Base-by-base conservation (phyloP, 2,113 vertebrate genomes). In the Panthera tigris region DNA sequence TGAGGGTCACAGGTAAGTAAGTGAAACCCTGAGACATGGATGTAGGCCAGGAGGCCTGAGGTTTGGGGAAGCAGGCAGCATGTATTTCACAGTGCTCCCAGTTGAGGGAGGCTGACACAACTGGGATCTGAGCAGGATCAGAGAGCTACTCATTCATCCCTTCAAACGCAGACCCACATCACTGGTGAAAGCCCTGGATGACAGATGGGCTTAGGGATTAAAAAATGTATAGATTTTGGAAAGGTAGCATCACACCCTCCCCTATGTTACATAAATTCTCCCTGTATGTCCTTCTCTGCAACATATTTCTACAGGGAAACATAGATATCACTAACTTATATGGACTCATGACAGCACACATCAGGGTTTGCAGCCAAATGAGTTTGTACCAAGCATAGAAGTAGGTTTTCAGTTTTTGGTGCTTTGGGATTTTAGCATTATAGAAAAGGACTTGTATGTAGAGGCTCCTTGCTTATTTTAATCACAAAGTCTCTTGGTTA, bases 1-100 rank as follows among this genome's bases (percentile, higher is more conserved):
- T 45, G 6, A 3, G 15, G 1, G 23, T 39, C 14, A 65, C 15
- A 48, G 52, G 57, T 19, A 79, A 55, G 18, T 45, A 12, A 80
- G 7, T 6, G 31, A 69, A 25, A 74, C 10, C 33, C 1, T 4
- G 39, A 55, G 36, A 27, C 1, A 3, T 1, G 16, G 66, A 39
- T 39, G 9, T 39, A 55, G 69, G 25, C 1, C 14, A 39, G 33
- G n/a, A 41, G 33, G n/a, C 1, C n/a, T 74, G 50, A 7, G 21
- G 27, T 18, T 21, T 1, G 55, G 36, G 36, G 55, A 61, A 19
- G n/a, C 36, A 3, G 3, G 66, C 41, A 15, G 0, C 3, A 27
- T 25, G 3, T 4, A 41, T 6, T 3, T 33, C 27, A 48, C 4
- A 33, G n/a, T 1, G 29, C 9, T n/a, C 33, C 57, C n/a, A 2